Conservation (phyloP, 30 jellyfish, hydroid and myxozoan species). For the Hydractinia echinata region DNA sequence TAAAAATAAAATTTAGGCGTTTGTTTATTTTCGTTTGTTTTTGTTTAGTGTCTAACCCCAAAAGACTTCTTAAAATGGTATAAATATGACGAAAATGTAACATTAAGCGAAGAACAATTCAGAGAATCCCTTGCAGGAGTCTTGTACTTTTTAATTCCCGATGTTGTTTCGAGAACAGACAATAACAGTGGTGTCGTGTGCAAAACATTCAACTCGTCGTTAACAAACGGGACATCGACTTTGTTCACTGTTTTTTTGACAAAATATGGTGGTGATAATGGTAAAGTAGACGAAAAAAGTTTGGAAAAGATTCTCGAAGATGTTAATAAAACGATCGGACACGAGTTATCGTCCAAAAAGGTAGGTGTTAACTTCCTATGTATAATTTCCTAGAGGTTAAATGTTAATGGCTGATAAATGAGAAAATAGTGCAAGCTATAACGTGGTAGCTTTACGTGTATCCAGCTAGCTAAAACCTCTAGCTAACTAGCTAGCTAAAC, state of each 20-base stretch:
- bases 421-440: too few relatives aligned
- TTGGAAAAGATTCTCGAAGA: constrained; percentile 14
- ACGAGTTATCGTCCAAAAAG: not conserved
- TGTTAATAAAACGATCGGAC: constrained; percentile 21
- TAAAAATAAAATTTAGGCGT: not conserved
- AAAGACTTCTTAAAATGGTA: not conserved
- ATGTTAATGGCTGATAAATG: too few relatives aligned
- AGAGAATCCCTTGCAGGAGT: not conserved
- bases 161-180: not conserved
- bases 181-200: constrained; percentile 26
- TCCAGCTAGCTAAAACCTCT: too few relatives aligned
- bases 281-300: not conserved
- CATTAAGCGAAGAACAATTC: not conserved
- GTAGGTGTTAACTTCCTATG: not conserved
- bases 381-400: not conserved
- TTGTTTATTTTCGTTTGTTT: not conserved
- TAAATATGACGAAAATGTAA: constrained; percentile 1
- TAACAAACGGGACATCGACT: not conserved
- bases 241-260: not conserved
- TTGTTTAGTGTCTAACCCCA: not conserved
- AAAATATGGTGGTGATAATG: constrained; percentile 14
- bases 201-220: constrained; percentile 3
- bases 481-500: too few relatives aligned
- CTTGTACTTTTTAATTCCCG: not conserved
- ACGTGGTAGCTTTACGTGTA: too few relatives aligned